A percentile compares a stretch with the other conserved stretches of the same genome.
Evolutionary conservation across 2,888 invertebrate genomes (phyloP).

Genomic region (Xylota segnis): DNA sequence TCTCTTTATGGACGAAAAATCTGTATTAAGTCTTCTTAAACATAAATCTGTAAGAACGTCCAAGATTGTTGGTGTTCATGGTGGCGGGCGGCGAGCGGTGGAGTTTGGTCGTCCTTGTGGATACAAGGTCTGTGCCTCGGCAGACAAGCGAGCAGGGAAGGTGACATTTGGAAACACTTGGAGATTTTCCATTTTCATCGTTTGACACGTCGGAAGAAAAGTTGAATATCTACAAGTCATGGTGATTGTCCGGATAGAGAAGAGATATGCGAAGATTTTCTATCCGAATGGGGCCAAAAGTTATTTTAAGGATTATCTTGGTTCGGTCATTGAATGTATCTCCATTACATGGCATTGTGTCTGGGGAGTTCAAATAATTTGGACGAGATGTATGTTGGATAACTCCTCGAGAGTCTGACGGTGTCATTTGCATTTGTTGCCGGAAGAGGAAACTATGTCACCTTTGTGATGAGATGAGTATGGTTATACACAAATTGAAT

Average conservation of each 20-base stretch:
- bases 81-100: background rate
- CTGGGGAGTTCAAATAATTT: background rate
- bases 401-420: constrained; percentile 13
- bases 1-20: constrained; percentile 73
- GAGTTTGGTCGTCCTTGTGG: constrained; percentile 23
- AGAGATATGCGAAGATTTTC: background rate
- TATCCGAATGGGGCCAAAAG: constrained; percentile 10
- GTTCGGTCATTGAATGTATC: constrained; percentile 14
- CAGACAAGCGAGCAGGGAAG: constrained; percentile 30
- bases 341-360: constrained; percentile 25
- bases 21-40: constrained; percentile 70
- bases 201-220: constrained; percentile 62
- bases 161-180: constrained; percentile 68
- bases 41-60: constrained; percentile 66
- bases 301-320: constrained; percentile 34
- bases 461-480: background rate
- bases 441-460: constrained; percentile 2
- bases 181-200: constrained; percentile 72
- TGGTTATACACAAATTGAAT: background rate
- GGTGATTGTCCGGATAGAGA: constrained; percentile 37
- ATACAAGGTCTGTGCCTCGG: constrained; percentile 16
- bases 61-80: constrained; percentile 20
- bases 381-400: background rate
- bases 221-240: constrained; percentile 64
- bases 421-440: constrained; percentile 42